Evolutionary conservation across 2,113 vertebrate species (phyloP), one percentile per base, ranked within the genome.

Genomic region (Trematomus loennbergii): DNA sequence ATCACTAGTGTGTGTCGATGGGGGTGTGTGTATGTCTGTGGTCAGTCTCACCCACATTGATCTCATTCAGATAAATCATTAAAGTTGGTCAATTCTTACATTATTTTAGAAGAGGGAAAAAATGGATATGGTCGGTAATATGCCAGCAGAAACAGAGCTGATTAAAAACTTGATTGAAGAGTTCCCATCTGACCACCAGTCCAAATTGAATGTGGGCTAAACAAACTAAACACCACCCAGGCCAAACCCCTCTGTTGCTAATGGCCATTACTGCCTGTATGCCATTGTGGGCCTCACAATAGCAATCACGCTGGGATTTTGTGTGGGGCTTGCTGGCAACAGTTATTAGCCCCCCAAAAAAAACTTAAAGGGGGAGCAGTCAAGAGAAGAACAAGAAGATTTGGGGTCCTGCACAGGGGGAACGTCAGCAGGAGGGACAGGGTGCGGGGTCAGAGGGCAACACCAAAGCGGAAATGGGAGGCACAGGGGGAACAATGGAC

Each of bases 301-400:
- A 81, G 93, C 81, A 60, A 84, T 89, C 92, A 94, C 57, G 89
- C 94, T 94, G 94, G 88, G 93, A 91, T 93, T 93, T 94, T 93
- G 92, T 92, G 80, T 89, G 85, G 75, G 59, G 85, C 90, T 90
- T 89, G 88, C 86, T 88, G 85, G 89, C 86, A 94, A 94, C 93
- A 94, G 93, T 94, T 94, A 93, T 94, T 93, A 95, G 87, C 83
- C 87, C 43, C 81, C 84, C 43, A 46, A 88, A 89, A 85, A 88
- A 92, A 91, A 93, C 76, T 89, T 89, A 81, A 88, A 88, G 85
- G 78, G 86, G 84, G 90, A 86, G 87, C 88, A 89, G 90, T 89
- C 88, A 88, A 90, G 87, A 86, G 91, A 84, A 87, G 91, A 92
- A 94, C 88, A 92, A 93, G 92, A 91, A 93, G 93, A 93, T 94